Evolutionary conservation across 1,140 invertebrate genomes (phyloP).

Genomic region (Drosophila pectinifera): DNA sequence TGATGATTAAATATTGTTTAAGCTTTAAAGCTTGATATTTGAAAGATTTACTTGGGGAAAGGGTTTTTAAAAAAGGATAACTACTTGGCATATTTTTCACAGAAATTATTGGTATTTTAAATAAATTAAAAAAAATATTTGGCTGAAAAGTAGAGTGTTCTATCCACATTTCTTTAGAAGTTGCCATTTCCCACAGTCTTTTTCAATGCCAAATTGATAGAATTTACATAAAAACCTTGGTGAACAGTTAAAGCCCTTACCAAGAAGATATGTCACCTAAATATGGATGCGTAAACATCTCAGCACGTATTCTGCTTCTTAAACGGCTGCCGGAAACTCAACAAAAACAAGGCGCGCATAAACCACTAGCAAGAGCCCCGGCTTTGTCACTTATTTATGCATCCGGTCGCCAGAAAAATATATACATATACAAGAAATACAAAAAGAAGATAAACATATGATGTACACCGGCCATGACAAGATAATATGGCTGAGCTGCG

Average conservation of each 20-base stretch:
- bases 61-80: too few relatives aligned
- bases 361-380: conserved; percentile 28
- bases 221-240: conserved; percentile 57
- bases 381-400: conserved; percentile 79
- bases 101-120: background rate
- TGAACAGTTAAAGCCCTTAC: conserved; percentile 29
- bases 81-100: too few relatives aligned
- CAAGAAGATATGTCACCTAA: conserved; percentile 4
- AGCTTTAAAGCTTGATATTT: background rate
- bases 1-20: background rate
- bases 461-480: conserved; percentile 36
- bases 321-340: conserved; percentile 64
- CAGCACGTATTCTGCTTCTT: conserved; percentile 45
- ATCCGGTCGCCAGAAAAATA: conserved; percentile 61
- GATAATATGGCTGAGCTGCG: conserved; percentile 57
- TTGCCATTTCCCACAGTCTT: background rate
- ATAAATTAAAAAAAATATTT: background rate
- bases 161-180: background rate
- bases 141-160: too few relatives aligned
- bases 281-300: conserved; percentile 24
- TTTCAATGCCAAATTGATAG: conserved; percentile 19
- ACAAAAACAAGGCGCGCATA: conserved; percentile 43
- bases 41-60: too few relatives aligned
- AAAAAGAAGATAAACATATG: conserved; percentile 28
- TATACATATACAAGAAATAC: conserved; percentile 43